Conservation (phyloP, 2,888 invertebrate genomes). For the Drosophila infuscata region DNA sequence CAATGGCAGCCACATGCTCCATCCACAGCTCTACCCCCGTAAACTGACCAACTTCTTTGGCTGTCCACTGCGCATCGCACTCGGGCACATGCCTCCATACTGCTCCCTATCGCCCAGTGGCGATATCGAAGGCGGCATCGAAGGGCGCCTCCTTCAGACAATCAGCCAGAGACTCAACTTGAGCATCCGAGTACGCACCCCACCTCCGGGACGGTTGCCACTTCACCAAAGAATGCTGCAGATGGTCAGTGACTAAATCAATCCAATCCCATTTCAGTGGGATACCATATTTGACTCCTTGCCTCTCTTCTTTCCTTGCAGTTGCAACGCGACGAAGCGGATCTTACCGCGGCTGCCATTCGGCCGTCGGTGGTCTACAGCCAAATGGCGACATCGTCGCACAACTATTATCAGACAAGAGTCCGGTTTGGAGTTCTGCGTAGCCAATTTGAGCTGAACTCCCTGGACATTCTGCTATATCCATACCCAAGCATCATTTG, state of each 20-base stretch:
- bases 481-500: slow-evolving; percentile 64
- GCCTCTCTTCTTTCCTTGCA: slow-evolving; percentile 10
- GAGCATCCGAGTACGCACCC: slow-evolving; percentile 30
- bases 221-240: slow-evolving; percentile 41
- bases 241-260: slow-evolving; percentile 55
- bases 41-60: slow-evolving; percentile 73
- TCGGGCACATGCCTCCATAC: slow-evolving; percentile 63
- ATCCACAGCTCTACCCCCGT: slow-evolving; percentile 58
- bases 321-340: slow-evolving; percentile 47
- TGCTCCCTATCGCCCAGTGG: slow-evolving; percentile 4
- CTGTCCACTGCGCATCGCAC: slow-evolving; percentile 61
- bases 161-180: slow-evolving; percentile 66
- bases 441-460: slow-evolving; percentile 46
- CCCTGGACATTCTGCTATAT: slow-evolving; percentile 60
- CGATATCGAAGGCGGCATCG: slow-evolving; percentile 58
- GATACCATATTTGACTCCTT: background rate
- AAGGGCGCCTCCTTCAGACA: slow-evolving; percentile 62
- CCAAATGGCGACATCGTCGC: slow-evolving; percentile 55
- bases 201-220: slow-evolving; percentile 7
- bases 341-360: slow-evolving; percentile 68
- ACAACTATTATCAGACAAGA: slow-evolving; percentile 65
- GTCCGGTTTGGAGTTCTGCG: slow-evolving; percentile 54
- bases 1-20: slow-evolving; percentile 49
- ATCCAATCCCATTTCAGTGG: background rate
- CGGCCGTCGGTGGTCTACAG: slow-evolving; percentile 51